Evolutionary conservation across 2,113 vertebrate genomes (phyloP).

Genomic region (Nothocercus julius): DNA sequence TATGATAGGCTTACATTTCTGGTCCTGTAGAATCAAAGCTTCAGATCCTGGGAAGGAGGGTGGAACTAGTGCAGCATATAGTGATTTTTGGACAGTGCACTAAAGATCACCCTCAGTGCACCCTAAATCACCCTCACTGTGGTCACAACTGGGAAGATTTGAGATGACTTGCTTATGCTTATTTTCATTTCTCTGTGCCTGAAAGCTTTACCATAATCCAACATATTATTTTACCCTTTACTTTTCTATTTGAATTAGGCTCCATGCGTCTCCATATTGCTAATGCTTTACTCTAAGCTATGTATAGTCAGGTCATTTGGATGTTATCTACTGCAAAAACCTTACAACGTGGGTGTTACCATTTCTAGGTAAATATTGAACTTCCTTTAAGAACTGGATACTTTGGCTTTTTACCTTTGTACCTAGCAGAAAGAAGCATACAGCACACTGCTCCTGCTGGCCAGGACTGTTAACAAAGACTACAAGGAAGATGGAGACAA

Average conservation of each 20-base stretch:
- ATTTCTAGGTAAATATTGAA: background rate
- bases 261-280: background rate
- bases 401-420: constrained; percentile 12
- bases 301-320: background rate
- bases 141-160: background rate
- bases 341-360: background rate
- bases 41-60: background rate
- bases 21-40: background rate
- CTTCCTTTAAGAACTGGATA: background rate
- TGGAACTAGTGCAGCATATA: background rate
- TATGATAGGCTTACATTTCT: background rate
- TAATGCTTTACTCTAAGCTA: background rate
- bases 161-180: background rate
- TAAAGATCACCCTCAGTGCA: too few relatives aligned
- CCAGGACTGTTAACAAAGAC: background rate
- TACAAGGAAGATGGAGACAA: background rate
- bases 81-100: background rate
- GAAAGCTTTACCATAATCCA: background rate
- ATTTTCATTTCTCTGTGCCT: background rate
- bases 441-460: fast-evolving
- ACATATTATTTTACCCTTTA: background rate
- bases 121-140: background rate
- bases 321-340: background rate
- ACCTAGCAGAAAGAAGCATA: background rate
- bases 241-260: background rate